phyloP scores from a whole-genome alignment of 2,113 vertebrate genomes.

The Leucosticte australis region DNA sequence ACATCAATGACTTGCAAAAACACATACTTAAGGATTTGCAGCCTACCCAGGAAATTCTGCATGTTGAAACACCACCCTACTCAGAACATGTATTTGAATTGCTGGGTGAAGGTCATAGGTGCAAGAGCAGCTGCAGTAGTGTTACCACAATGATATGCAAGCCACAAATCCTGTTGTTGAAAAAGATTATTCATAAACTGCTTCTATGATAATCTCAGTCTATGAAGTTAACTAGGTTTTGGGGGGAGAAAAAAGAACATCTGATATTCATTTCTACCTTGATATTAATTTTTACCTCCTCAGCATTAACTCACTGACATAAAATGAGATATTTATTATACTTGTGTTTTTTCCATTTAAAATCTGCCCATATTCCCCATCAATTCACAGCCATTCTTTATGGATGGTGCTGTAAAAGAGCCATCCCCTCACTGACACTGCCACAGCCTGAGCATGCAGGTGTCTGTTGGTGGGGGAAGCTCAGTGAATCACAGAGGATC shows the following conservation, averaged over 20 bases:
- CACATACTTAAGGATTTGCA: background rate
- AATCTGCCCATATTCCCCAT: background rate
- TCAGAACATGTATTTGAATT: background rate
- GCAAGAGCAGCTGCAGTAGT: background rate
- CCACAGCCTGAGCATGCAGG: accelerated
- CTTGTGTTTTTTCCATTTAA: background rate
- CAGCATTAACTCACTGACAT: background rate
- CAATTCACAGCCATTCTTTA: background rate
- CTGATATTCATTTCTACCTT: background rate
- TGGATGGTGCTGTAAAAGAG: background rate
- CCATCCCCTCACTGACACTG: background rate
- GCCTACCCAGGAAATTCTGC: background rate
- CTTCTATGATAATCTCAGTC: background rate
- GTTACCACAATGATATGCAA: background rate
- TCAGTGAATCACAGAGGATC: background rate
- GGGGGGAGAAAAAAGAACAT: background rate
- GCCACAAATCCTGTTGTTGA: background rate
- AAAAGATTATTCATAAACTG: background rate
- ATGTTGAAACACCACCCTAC: background rate
- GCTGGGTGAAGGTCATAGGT: background rate
- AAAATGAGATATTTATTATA: background rate
- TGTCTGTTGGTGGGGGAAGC: background rate
- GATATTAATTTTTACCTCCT: background rate
- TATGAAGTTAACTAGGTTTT: background rate
- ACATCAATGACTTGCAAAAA: background rate